phyloP scores from a whole-genome alignment of 2,113 vertebrate genomes.

The Oenanthe melanoleuca region DNA sequence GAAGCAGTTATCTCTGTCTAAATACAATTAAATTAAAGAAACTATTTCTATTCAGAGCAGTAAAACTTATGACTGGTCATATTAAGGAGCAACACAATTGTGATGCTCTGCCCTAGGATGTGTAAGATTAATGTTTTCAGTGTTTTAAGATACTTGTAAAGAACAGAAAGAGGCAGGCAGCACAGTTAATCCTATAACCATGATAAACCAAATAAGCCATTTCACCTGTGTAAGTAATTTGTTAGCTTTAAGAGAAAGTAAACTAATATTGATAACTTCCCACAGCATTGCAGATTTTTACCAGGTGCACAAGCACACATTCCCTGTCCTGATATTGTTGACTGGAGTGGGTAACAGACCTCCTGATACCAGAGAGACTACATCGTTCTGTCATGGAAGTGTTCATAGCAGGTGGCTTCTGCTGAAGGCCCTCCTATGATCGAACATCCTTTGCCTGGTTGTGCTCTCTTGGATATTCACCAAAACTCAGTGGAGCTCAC shows the following conservation, averaged over 20 bases:
- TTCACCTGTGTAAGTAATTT: not conserved
- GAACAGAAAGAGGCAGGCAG: not conserved
- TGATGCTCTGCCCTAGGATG: not conserved
- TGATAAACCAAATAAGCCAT: not conserved
- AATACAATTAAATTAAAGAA: not conserved
- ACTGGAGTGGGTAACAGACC: not conserved
- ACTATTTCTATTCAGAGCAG: not conserved
- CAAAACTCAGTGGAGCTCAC: not conserved
- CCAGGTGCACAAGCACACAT: rapidly evolving
- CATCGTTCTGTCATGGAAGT: not conserved
- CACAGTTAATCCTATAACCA: not conserved
- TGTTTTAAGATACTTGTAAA: not conserved
- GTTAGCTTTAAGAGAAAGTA: not conserved
- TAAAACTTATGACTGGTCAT: not conserved
- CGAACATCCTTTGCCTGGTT: not conserved
- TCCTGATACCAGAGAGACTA: not conserved
- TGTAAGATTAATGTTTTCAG: not conserved
- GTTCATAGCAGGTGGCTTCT: not conserved
- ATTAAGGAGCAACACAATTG: not conserved
- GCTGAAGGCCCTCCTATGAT: not conserved
- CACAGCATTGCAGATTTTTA: not conserved
- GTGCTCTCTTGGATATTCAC: not conserved
- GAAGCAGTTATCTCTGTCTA: not conserved
- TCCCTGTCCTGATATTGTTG: not conserved
- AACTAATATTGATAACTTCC: not conserved